Conservation (phyloP, 2,797 vertebrate genomes). For the Carcharodon carcharias region DNA sequence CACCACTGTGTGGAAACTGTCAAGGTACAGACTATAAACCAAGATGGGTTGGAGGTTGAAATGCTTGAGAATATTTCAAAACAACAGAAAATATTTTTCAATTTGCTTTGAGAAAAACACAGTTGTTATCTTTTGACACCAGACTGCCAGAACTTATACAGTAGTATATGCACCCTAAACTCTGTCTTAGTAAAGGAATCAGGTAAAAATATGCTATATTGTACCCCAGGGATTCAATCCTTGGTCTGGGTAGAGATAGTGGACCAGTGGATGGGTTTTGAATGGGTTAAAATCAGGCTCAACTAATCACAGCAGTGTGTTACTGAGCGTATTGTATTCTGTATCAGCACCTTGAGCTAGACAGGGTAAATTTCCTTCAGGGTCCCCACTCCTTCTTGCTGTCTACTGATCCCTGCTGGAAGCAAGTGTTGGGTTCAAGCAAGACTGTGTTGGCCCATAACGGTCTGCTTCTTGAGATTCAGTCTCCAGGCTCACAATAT, state of each 20-base stretch:
- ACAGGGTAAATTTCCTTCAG: not conserved
- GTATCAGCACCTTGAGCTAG: not conserved
- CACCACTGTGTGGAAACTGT: too few species aligned
- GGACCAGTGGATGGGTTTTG: not conserved
- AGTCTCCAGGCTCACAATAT: not conserved
- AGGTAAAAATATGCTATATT: not conserved
- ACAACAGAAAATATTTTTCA: not conserved
- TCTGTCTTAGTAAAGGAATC: not conserved
- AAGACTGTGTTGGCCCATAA: not conserved
- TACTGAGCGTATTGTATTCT: not conserved
- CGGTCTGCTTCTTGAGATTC: not conserved
- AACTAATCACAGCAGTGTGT: not conserved
- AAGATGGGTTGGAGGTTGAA: not conserved
- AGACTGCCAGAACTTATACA: not conserved
- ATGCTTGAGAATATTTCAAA: not conserved
- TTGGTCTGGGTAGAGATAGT: not conserved
- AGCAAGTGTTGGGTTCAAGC: not conserved
- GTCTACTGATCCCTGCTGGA: not conserved
- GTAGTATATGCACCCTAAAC: not conserved
- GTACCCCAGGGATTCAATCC: not conserved
- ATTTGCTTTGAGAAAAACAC: not conserved
- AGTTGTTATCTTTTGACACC: not conserved
- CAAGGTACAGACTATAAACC: not conserved
- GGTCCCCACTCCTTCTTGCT: not conserved
- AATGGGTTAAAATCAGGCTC: not conserved